phyloP scores from a whole-genome alignment of 2,888 invertebrate species.

The Megastigmus dorsalis region DNA sequence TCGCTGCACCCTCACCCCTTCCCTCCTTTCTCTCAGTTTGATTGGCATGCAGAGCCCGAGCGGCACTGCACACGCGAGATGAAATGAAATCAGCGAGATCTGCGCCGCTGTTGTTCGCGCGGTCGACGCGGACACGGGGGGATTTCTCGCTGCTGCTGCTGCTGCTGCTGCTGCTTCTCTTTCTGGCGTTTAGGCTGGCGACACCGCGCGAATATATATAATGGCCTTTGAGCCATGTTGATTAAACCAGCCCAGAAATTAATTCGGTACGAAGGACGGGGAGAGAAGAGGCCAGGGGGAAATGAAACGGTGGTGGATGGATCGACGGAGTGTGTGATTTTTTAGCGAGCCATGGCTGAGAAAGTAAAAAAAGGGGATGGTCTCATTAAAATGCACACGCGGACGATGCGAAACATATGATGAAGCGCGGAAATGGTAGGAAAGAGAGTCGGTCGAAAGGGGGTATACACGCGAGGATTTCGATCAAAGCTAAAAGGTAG shows the following conservation, averaged over 20 bases:
- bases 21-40: background rate
- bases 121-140: background rate
- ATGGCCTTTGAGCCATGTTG: slow-evolving; percentile 11
- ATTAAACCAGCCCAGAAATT: too few species aligned
- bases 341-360: too few species aligned
- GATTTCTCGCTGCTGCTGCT: background rate
- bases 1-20: too few species aligned
- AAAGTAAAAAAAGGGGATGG: background rate
- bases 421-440: background rate
- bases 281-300: background rate
- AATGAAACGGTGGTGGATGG: background rate
- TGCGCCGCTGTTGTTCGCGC: too few species aligned
- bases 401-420: background rate
- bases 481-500: slow-evolving; percentile 3
- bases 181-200: too few species aligned
- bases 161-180: background rate
- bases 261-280: too few species aligned
- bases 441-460: background rate
- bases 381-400: background rate
- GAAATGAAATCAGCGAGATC: slow-evolving; percentile 17
- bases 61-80: background rate
- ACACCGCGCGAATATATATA: background rate
- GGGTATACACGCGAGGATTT: background rate
- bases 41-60: too few species aligned
- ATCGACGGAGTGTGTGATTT: background rate